Evolutionary conservation across 2,113 vertebrate genomes (phyloP).

Genomic region (Siniperca knerii): DNA sequence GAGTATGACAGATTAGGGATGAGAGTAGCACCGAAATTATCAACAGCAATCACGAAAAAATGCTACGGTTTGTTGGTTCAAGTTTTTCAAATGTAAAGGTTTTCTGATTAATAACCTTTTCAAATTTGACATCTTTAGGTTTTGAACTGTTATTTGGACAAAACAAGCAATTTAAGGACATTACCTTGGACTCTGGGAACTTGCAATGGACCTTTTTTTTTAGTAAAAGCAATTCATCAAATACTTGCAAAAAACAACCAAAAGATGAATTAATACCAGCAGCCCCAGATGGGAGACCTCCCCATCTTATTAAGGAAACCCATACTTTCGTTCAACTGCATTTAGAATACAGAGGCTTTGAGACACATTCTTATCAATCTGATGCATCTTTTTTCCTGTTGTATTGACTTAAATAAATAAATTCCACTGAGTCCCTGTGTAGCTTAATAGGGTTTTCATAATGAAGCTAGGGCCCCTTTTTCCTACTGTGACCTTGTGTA

Average conservation of each 20-base stretch:
- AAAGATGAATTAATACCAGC: neutral
- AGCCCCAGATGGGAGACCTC: neutral
- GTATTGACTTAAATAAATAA: constrained; percentile 43
- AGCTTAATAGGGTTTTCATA: constrained; percentile 55
- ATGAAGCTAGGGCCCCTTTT: constrained; percentile 38
- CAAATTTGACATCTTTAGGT: neutral
- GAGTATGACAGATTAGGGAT: neutral
- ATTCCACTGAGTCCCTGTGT: constrained; percentile 8
- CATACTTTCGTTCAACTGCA: neutral
- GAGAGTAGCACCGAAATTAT: neutral
- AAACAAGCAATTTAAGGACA: neutral
- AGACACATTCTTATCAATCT: constrained; percentile 9
- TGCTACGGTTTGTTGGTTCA: neutral
- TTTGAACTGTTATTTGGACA: neutral
- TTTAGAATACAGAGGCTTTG: neutral
- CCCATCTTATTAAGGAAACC: neutral
- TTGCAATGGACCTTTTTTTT: neutral
- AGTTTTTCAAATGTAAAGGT: neutral
- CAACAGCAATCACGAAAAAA: neutral
- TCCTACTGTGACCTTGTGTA: constrained; percentile 72
- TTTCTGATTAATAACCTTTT: neutral
- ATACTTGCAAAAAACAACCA: neutral
- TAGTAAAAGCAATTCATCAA: neutral
- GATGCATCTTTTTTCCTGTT: constrained; percentile 8
- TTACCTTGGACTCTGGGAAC: neutral